Percentiles rank a stretch among this genome's conserved stretches.
Conservation (phyloP, 1,140 invertebrate genomes). For the Thereuonema tuberculata region DNA sequence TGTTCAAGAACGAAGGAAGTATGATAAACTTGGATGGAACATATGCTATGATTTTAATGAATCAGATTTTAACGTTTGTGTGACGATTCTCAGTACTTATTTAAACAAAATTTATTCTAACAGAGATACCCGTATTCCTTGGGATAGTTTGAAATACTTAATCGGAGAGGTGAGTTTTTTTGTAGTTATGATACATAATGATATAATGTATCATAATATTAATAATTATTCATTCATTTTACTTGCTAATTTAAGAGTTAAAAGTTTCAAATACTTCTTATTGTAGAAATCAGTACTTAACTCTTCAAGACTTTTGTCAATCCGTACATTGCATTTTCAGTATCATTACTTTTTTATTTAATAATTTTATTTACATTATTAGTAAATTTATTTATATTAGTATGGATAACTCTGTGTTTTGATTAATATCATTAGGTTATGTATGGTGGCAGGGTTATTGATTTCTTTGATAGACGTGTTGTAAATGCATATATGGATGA, state of each 20-base stretch:
- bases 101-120: slow-evolving; percentile 48
- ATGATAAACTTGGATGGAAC: slow-evolving; percentile 88
- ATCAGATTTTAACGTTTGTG: slow-evolving; percentile 75
- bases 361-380: too few relatives aligned
- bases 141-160: slow-evolving; percentile 77
- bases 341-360: neutral
- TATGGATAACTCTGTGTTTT: too few relatives aligned
- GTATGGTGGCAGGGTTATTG: slow-evolving; percentile 83
- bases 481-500: slow-evolving; percentile 79
- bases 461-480: slow-evolving; percentile 71
- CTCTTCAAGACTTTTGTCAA: too few relatives aligned
- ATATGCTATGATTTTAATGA: slow-evolving; percentile 85
- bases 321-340: too few relatives aligned
- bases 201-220: neutral
- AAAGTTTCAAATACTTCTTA: neutral
- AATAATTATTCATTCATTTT: too few relatives aligned
- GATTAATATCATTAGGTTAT: slow-evolving; percentile 48
- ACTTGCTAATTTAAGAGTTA: neutral
- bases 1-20: slow-evolving; percentile 76
- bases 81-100: slow-evolving; percentile 67
- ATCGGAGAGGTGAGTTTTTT: slow-evolving; percentile 58
- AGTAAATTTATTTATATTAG: too few relatives aligned
- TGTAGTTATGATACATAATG: neutral
- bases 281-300: too few relatives aligned
- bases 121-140: slow-evolving; percentile 53